Conservation (phyloP, 2,797 vertebrate genomes). For the Gobionotothen gibberifrons region DNA sequence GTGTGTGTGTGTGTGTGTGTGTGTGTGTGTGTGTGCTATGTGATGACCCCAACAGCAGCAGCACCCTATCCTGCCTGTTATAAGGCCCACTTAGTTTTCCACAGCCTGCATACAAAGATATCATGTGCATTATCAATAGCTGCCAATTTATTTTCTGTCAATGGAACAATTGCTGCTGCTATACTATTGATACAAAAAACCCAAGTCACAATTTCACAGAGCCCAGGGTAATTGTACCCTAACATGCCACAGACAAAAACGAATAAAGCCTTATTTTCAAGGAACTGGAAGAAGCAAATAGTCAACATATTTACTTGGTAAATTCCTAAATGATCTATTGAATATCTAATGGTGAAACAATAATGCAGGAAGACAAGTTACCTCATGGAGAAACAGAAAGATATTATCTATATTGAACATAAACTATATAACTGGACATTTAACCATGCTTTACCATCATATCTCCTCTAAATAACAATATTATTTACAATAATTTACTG, state of each 20-base stretch:
- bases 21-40: not conserved
- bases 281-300: not conserved
- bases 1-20: conserved; percentile 24
- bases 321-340: not conserved
- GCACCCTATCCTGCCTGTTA: conserved; percentile 15
- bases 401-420: not conserved
- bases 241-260: not conserved
- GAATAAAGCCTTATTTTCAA: not conserved
- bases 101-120: conserved; percentile 5
- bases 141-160: not conserved
- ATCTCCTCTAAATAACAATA: not conserved
- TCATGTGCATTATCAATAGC: not conserved
- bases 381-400: not conserved
- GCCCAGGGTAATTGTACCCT: not conserved
- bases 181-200: not conserved
- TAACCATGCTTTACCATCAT: not conserved
- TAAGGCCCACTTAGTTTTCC: conserved; percentile 13
- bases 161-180: not conserved
- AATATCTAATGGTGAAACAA: not conserved
- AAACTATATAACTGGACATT: not conserved
- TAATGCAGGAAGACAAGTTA: not conserved
- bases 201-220: not conserved
- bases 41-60: conserved; percentile 48
- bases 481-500: not conserved
- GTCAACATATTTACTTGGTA: not conserved